Conservation (phyloP, 2,888 invertebrate genomes). For the Drosophila fungiperda region DNA sequence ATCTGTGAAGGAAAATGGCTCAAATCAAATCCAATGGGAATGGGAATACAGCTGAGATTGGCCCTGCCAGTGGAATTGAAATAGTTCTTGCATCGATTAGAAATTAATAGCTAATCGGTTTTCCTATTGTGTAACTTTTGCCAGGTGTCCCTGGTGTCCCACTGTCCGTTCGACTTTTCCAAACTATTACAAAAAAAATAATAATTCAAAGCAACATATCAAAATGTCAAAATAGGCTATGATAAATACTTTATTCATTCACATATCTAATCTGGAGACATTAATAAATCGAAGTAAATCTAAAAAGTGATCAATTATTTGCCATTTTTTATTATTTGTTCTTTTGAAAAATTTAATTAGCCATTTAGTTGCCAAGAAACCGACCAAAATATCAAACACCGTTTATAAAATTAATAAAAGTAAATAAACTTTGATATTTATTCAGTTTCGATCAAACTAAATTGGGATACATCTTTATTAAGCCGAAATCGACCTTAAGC, state of each 20-base stretch:
- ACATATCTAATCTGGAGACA: background rate
- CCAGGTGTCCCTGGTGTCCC: no score
- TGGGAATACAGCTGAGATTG: background rate
- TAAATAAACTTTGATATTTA: background rate
- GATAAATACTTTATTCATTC: background rate
- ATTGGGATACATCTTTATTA: background rate
- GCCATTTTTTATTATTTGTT: no score
- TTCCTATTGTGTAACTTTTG: background rate
- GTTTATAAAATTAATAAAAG: background rate
- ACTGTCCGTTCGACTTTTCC: background rate
- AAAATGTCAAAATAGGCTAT: background rate
- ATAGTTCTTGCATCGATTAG: background rate
- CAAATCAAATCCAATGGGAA: no score
- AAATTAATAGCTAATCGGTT: background rate
- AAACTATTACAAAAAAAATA: background rate
- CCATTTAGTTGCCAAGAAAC: no score
- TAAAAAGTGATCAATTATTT: background rate
- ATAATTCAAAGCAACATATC: background rate
- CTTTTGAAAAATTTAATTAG: no score
- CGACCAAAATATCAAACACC: background rate
- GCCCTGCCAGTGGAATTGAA: background rate
- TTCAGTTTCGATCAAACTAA: background rate
- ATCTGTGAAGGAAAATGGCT: slow-evolving; percentile 5
- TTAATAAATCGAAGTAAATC: background rate
- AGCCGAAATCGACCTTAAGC: background rate